phyloP scores from a whole-genome alignment of 1,140 invertebrate species.

The Pseudomyrmex gracilis region DNA sequence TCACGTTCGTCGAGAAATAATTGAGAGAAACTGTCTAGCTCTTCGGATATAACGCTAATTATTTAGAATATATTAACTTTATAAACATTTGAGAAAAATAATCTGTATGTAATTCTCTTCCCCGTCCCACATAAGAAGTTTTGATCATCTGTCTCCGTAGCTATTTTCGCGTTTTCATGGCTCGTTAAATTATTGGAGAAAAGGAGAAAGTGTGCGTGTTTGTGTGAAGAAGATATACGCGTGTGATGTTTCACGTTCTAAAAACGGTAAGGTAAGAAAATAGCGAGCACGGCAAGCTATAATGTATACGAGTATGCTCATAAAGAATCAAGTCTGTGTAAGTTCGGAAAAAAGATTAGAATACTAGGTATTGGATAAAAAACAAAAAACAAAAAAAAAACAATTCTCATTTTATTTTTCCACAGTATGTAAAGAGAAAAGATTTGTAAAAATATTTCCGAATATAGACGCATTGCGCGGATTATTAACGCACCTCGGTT shows the following conservation, averaged over 20 bases:
- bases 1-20: background rate
- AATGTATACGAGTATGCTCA: background rate
- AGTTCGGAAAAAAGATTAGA: no score
- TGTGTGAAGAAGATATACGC: background rate
- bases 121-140: no score
- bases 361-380: no score
- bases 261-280: no score
- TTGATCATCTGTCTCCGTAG: background rate
- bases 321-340: background rate
- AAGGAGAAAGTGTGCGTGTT: background rate
- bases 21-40: background rate
- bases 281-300: no score
- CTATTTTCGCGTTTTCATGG: background rate
- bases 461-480: no score
- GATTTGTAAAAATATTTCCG: no score
- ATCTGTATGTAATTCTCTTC: no score
- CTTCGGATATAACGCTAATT: background rate
- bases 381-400: no score
- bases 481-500: no score
- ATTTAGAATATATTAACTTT: background rate
- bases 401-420: no score
- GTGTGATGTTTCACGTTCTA: background rate
- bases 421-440: no score
- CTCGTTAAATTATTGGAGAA: background rate
- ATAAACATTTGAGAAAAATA: slow-evolving; percentile 1